A percentile compares a stretch with the other conserved stretches of the same genome.
Conservation (phyloP, 2,888 invertebrate species). For the Strigamia maritima region DNA sequence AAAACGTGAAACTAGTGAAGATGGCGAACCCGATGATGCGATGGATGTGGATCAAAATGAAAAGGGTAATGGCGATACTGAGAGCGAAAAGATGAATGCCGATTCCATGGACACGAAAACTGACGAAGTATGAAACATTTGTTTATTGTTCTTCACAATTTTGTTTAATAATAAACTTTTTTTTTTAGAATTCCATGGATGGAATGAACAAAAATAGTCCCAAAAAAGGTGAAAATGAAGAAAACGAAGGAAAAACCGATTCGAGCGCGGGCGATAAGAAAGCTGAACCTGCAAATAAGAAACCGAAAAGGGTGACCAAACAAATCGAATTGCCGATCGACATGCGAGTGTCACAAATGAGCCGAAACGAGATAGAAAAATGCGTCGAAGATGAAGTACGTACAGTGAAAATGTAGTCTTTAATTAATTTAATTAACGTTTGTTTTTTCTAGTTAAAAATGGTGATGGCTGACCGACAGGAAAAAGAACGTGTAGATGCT, state of each 20-base stretch:
- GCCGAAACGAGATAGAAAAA: slow-evolving; percentile 67
- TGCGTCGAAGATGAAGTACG: slow-evolving; percentile 75
- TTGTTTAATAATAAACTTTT: not conserved
- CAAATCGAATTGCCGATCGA: slow-evolving; percentile 81
- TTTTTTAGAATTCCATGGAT: not conserved
- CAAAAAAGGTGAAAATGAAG: not conserved
- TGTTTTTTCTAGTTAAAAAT: slow-evolving; percentile 63
- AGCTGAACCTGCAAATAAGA: slow-evolving; percentile 55
- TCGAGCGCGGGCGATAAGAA: slow-evolving; percentile 32
- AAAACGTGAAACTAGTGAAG: slow-evolving; percentile 49
- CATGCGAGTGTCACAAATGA: slow-evolving; percentile 67
- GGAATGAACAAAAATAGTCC: slow-evolving; percentile 15
- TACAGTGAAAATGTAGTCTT: slow-evolving; percentile 19
- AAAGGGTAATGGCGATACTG: slow-evolving; percentile 35
- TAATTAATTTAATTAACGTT: not conserved
- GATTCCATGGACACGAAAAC: not conserved
- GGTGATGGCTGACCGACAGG: slow-evolving; percentile 81
- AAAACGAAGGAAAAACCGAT: not conserved
- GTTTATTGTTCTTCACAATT: not conserved
- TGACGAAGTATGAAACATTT: not conserved
- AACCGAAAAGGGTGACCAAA: slow-evolving; percentile 75
- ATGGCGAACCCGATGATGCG: slow-evolving; percentile 47
- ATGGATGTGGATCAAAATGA: slow-evolving; percentile 43
- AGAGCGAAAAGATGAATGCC: not conserved
- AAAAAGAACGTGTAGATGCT: slow-evolving; percentile 91